Evolutionary conservation across 2,113 vertebrate species (phyloP), one percentile per base, ranked within the genome.

Genomic region (Drymodes brunneopygia): DNA sequence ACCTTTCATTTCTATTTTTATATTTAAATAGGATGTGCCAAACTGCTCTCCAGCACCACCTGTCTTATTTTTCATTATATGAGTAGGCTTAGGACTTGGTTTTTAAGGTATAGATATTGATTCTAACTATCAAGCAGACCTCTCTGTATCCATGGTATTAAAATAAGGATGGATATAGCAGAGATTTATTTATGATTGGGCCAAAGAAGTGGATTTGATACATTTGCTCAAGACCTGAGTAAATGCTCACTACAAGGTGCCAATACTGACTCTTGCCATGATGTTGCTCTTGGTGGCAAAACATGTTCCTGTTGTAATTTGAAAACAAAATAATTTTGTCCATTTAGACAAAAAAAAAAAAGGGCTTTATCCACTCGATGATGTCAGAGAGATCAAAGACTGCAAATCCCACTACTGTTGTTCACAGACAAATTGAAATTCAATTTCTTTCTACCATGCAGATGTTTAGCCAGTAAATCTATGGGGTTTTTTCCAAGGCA

Each of bases 401-500:
- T 84, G 67, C 66, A 94, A 88, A 88, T 74, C 94, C 93, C n/a
- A 62, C 60, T 80, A 47, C 92, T 96, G 51, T 96, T 95, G n/a
- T 91, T 93, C 69, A 92, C 79, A 90, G 89, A 33, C 58, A 83
- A 95, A 96, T 91, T 94, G 92, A 95, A 96, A 92, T 96, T 75
- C 72, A 88, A 57, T 96, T 94, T 93, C 42, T 92, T 96, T 90
- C 70, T 86, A 9, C 74, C 31, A 5, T 86, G 64, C 81, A 95
- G 84, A 94, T 92, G 91, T 94, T 95, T 77, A 93, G 71, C 58
- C 51, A 60, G 71, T 93, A 81, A 91, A 92, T 78, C 74, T 88
- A 56, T 0, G 0, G 1, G 24, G 44, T 82, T 83, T 82, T 83
- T 93, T 87, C 48, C 25, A 75, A 91, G 74, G 66, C 83, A 60